phyloP scores from a whole-genome alignment of 2,113 vertebrate genomes.

The Pheucticus melanocephalus region DNA sequence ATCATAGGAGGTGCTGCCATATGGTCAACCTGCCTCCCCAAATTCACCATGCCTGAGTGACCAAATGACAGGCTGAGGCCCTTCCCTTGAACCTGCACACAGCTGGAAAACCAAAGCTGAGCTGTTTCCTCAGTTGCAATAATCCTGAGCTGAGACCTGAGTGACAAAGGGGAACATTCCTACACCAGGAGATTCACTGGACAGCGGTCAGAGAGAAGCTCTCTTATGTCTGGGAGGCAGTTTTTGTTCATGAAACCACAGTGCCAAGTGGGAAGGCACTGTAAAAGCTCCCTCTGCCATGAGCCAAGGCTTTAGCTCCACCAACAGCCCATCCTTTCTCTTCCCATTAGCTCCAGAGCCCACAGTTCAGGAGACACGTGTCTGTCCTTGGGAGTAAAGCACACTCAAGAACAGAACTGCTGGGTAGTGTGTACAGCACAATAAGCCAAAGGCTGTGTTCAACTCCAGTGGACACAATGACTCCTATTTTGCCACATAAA shows the following conservation, averaged over 20 bases:
- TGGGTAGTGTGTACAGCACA: not conserved
- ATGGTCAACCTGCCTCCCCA: conserved; percentile 19
- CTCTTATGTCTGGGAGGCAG: not conserved
- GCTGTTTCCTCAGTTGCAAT: not conserved
- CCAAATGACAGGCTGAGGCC: not conserved
- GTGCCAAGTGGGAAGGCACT: not conserved
- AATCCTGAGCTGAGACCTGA: not conserved
- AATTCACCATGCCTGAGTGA: not conserved
- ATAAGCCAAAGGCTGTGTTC: conserved; percentile 12
- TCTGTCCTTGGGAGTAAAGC: not conserved
- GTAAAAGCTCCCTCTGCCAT: not conserved
- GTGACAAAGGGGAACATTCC: not conserved
- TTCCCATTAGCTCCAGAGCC: not conserved
- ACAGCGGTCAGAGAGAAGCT: not conserved
- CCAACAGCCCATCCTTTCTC: not conserved
- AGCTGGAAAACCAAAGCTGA: not conserved
- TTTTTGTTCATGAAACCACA: not conserved
- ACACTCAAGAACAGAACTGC: not conserved
- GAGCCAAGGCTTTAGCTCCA: not conserved
- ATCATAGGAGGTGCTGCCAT: conserved; percentile 24
- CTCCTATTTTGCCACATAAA: not conserved
- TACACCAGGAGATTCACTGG: not conserved
- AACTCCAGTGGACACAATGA: conserved; percentile 3
- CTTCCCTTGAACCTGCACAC: not conserved
- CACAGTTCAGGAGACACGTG: not conserved